Conservation (phyloP, 2,113 vertebrate species). For the Ammospiza nelsoni region DNA sequence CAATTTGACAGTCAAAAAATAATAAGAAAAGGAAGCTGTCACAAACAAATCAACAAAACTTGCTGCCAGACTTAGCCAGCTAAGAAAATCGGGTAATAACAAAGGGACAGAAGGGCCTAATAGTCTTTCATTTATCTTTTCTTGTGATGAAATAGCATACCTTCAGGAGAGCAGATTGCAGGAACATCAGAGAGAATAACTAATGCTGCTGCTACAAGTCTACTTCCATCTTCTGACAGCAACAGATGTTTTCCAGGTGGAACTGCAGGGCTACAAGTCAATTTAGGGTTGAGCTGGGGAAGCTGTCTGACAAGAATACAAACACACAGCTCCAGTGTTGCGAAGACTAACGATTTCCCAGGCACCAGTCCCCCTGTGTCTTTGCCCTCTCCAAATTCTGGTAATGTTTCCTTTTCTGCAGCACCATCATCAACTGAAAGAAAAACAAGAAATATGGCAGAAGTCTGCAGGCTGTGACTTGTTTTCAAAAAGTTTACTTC, state of each 20-base stretch:
- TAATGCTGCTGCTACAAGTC: slow-evolving; percentile 83
- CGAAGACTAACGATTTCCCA: slow-evolving; percentile 91
- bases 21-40: slow-evolving; percentile 19
- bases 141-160: slow-evolving; percentile 69
- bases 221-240: slow-evolving; percentile 80
- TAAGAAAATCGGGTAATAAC: slow-evolving; percentile 28
- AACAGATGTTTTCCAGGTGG: slow-evolving; percentile 73
- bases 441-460: slow-evolving; percentile 9
- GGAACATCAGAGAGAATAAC: slow-evolving; percentile 90
- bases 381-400: slow-evolving; percentile 93
- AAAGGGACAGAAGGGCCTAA: not conserved
- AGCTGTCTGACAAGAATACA: slow-evolving; percentile 91
- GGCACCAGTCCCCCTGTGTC: slow-evolving; percentile 92
- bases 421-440: slow-evolving; percentile 92
- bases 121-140: not conserved
- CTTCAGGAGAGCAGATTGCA: slow-evolving; percentile 93
- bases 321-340: slow-evolving; percentile 88
- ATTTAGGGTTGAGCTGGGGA: slow-evolving; percentile 89
- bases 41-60: slow-evolving; percentile 18
- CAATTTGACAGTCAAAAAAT: slow-evolving; percentile 1
- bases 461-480: not conserved
- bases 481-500: not conserved
- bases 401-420: slow-evolving; percentile 94
- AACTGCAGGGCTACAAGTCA: slow-evolving; percentile 79
- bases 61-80: slow-evolving; percentile 7